phyloP scores from a whole-genome alignment of 2,797 vertebrate species.

The Hafferia zeledoni region DNA sequence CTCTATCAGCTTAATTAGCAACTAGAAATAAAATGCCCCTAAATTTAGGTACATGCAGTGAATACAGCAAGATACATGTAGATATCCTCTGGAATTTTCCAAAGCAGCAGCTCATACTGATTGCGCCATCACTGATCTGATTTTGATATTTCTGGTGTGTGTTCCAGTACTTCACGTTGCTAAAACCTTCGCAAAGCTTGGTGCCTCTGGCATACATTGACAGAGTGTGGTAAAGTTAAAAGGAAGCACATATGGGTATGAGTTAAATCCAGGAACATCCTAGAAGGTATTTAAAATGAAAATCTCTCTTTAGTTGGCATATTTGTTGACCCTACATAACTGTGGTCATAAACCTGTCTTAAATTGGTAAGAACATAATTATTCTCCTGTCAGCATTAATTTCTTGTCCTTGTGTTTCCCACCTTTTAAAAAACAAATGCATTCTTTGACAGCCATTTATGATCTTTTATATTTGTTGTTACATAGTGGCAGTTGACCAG shows the following conservation, averaged over 20 bases:
- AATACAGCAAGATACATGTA: not conserved
- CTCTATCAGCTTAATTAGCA: not conserved
- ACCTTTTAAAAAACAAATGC: not conserved
- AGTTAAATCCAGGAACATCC: not conserved
- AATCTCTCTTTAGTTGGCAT: not conserved
- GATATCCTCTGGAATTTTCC: constrained; percentile 8
- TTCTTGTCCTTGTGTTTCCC: not conserved
- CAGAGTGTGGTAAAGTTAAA: not conserved
- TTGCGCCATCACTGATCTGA: not conserved
- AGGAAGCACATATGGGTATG: not conserved
- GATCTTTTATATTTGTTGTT: not conserved
- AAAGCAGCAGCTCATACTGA: not conserved
- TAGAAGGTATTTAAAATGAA: not conserved
- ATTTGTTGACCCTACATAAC: not conserved
- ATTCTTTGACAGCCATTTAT: not conserved
- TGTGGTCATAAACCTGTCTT: not conserved
- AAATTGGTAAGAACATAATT: not conserved
- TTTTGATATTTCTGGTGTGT: not conserved
- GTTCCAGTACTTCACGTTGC: rapidly evolving
- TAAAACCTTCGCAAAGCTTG: not conserved
- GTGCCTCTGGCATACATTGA: not conserved
- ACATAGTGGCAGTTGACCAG: not conserved
- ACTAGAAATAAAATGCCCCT: not conserved
- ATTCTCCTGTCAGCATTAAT: not conserved
- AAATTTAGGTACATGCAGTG: not conserved